A percentile compares a stretch with the other conserved stretches of the same genome.
Evolutionary conservation across 2,888 invertebrate species (phyloP).

Genomic region (Caenorhabditis wallacei): DNA sequence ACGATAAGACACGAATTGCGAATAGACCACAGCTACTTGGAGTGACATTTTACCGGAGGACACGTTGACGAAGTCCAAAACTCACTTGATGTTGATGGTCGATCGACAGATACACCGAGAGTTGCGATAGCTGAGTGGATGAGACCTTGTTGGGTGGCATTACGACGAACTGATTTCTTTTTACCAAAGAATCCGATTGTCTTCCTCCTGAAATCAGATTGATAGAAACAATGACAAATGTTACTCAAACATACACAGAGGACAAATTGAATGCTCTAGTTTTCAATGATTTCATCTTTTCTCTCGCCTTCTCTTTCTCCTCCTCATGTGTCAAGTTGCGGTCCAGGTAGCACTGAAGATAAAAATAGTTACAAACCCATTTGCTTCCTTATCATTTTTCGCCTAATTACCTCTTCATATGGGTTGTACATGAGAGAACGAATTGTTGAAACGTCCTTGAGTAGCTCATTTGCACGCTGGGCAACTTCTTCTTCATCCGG

Average conservation of each 20-base stretch:
- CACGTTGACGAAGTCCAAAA: slow-evolving; percentile 1
- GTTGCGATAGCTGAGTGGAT: slow-evolving; percentile 72
- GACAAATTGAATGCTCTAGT: slow-evolving; percentile 55
- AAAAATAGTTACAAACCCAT: slow-evolving; percentile 30
- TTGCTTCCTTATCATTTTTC: slow-evolving; percentile 26
- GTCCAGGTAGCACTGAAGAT: slow-evolving; percentile 76
- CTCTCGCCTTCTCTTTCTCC: slow-evolving; percentile 68
- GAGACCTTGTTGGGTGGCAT: slow-evolving; percentile 70
- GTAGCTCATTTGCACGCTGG: slow-evolving; percentile 72
- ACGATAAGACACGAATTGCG: slow-evolving; percentile 47
- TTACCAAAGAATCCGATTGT: slow-evolving; percentile 57
- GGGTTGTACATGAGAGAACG: slow-evolving; percentile 75
- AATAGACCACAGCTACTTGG: slow-evolving; percentile 54
- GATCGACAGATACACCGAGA: slow-evolving; percentile 68
- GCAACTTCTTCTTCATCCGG: slow-evolving; percentile 68
- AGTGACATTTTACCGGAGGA: slow-evolving; percentile 27
- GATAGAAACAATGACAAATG: too few species aligned
- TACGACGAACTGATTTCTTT: slow-evolving; percentile 56
- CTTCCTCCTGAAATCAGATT: slow-evolving; percentile 50
- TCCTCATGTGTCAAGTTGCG: slow-evolving; percentile 78
- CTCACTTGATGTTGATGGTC: slow-evolving; percentile 60
- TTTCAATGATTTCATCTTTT: slow-evolving; percentile 64
- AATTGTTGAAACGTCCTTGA: slow-evolving; percentile 74
- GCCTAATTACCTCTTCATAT: slow-evolving; percentile 59
- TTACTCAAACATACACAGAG: slow-evolving; percentile 21